Base-by-base conservation (phyloP, 2,888 invertebrate genomes). In the Platycnemis pennipes region DNA sequence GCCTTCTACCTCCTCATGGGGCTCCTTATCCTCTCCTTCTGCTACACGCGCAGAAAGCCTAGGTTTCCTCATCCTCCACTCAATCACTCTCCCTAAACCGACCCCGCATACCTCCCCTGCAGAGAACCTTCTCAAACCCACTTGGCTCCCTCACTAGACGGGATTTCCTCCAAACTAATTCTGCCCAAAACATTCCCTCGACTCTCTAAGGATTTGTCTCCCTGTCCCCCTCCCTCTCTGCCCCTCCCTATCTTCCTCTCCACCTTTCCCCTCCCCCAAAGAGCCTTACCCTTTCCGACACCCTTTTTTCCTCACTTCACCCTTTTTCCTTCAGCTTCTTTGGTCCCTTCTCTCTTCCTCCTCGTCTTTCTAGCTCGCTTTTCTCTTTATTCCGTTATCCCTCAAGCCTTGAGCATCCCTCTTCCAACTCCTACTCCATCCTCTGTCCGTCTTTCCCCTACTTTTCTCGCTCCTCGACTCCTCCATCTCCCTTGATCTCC, bases 331-430 rank as follows among this genome's bases (percentile, higher is more conserved):
- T 86, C 88, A 42, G 85, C 87, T 85, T 94, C 77, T 63, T 94
- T 88, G 77, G 49, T 88, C 89, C 44, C 42, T n/a, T 53, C 63
- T 85, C 85, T 56, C 46, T 26, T 87, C 45, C 46, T 45, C 45
- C 46, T 45, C 26, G 26, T n/a, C 87, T 87, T 46, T 87, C 13
- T 87, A 44, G 26, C 87, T 11, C 45, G 8, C 87, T 46, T 44
- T 8, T n/a, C 94, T 88, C 94, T 88, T 94, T 94, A 94, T 94
- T 95, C 95, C 95, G 95, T 95, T 95, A 95, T 95, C 94, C 94
- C 94, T 86, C 94, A 77, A 37, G 49, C 88, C 69, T 87, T 46
- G 94, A 16, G 26, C 94, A 69, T 37, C 19, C 69, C 85, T 31
- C 46, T 63, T 94, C 94, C 22, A 42, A 49, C 46, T 42, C 26